These are phyloP conservation scores for Leptinotarsa undecemlineata DNA, from an alignment of 1,140 invertebrate genomes.

Conservation along the genomic window DNA sequence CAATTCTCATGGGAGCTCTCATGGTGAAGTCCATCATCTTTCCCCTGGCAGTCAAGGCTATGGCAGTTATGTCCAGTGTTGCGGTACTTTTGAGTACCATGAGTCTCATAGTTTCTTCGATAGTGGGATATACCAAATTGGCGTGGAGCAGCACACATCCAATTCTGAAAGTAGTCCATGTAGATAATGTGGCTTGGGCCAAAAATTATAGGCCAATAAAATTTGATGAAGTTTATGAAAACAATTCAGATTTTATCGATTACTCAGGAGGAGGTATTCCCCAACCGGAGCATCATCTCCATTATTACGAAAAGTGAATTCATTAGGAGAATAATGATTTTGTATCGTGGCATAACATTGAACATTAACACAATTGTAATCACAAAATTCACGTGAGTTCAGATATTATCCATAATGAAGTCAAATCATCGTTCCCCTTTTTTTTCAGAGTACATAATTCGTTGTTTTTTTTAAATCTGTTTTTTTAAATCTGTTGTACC, in stretches of 20 bases:
- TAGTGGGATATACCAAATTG: slow-evolving; percentile 44
- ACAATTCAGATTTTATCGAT: too few species aligned
- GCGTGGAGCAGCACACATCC: slow-evolving; percentile 2
- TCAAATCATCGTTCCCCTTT: too few species aligned
- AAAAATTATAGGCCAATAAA: slow-evolving; percentile 7
- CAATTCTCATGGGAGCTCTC: slow-evolving; percentile 39
- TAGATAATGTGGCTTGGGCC: background rate
- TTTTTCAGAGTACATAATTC: too few species aligned
- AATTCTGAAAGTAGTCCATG: background rate
- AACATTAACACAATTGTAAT: too few species aligned
- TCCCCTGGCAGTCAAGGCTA: slow-evolving; percentile 45
- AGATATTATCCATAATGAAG: too few species aligned
- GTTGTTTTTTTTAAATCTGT: too few species aligned
- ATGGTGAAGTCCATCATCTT: slow-evolving; percentile 49
- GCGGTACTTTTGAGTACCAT: slow-evolving; percentile 44
- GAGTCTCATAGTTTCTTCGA: slow-evolving; percentile 45
- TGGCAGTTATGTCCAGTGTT: slow-evolving; percentile 48
- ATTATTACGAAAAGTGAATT: background rate
- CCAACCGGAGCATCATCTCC: background rate
- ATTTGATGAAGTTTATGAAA: background rate
- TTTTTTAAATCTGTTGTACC: too few species aligned
- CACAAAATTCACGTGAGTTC: too few species aligned
- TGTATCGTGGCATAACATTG: too few species aligned
- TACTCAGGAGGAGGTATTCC: background rate
- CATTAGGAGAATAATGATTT: too few species aligned